Evolutionary conservation across 2,888 invertebrate genomes (phyloP), one percentile per base, ranked within the genome.

Genomic region (Chloromyia formosa): DNA sequence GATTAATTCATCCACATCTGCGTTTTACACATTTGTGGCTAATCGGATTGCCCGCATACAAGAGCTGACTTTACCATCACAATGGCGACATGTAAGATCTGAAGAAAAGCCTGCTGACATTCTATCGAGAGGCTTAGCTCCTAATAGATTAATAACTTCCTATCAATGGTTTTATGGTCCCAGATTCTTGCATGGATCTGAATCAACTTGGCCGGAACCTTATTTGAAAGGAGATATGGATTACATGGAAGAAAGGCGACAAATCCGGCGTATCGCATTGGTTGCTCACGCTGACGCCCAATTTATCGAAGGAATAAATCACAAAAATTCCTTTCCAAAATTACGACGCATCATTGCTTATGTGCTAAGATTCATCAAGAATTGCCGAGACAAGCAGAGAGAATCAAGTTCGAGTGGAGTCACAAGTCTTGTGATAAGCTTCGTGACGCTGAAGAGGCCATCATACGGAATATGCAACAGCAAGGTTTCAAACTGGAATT

Each of bases 1-100:
- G 74, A 56, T 66, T 1, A 49, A 72, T 0, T 3, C 60, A 0
- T 16, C 12, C 1, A 23, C 74, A n/a, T 35, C 74, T 1, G 14
- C 12, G 3, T 58, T 40, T 5, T 40, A 74, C 16, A 74, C 74
- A 42, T 74, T 74, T 42, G 58, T 74, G 0, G 74, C 74, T 1
- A 74, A 74, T 16, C 4, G 74, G 4, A 9, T 74, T 1, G 56
- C 74, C 0, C 3, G 1, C 0, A 72, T 72, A 5, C 72, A 72
- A 12, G 58, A 72, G 0, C 0, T 42, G 1, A 58, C 40, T 0
- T 10, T 1, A 1, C 14, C 18, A 1, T 20, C 35, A 0, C 72
- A 58, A 40, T 72, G 42, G 72, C 1, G 40, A 1, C 58, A 72
- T 54, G 60, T 58, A 0, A 1, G 18, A 4, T 56, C 35, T n/a